Evolutionary conservation across 2,888 invertebrate genomes (phyloP), one percentile per base, ranked within the genome.

Genomic region (Endomychus coccineus): DNA sequence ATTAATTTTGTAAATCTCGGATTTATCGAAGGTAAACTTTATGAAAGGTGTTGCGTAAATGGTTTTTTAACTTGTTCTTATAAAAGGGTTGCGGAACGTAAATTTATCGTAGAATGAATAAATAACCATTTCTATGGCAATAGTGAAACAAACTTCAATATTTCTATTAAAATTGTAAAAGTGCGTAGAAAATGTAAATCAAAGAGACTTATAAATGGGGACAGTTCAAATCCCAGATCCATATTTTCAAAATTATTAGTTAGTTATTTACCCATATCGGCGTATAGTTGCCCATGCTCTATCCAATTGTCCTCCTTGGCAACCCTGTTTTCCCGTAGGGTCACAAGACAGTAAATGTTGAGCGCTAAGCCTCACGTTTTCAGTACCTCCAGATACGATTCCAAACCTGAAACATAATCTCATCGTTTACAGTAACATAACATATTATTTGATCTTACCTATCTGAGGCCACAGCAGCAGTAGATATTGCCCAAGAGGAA

Each of bases 401-500:
- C 84, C 83, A 51, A 83, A 81, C 55, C 87, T 77, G 52, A 13
- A 52, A 50, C 10, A 24, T 6, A 19, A 19, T 7, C 5, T 19
- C 7, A 19, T 19, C 19, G 7, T 6, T 6, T 19, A 7, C 7
- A 6, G 19, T 19, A 6, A 5, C 19, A 19, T 19, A 19, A 19
- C 19, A 5, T 9, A 9, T 28, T 6, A 19, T 13, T 3, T 12
- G 12, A 4, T 33, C n/a, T 24, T 71, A 75, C 68, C 88, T 76
- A 64, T 87, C 87, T 31, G 84, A 82, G 35, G 83, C 83, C 22
- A 89, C 81, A 9, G 79, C 77, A 7, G 83, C 81, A 0, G 92
- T 84, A 1, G 90, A 84, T 15, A 95, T 74, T 1, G 91, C 94
- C 95, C 95, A 96, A 2, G 92, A 94, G 0, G 92, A 78, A 1